A percentile compares a stretch with the other conserved stretches of the same genome.
These are phyloP conservation scores for Pachyseris speciosa DNA, from an alignment of 64 coral and sea anemone genomes.

Conservation along the genomic window DNA sequence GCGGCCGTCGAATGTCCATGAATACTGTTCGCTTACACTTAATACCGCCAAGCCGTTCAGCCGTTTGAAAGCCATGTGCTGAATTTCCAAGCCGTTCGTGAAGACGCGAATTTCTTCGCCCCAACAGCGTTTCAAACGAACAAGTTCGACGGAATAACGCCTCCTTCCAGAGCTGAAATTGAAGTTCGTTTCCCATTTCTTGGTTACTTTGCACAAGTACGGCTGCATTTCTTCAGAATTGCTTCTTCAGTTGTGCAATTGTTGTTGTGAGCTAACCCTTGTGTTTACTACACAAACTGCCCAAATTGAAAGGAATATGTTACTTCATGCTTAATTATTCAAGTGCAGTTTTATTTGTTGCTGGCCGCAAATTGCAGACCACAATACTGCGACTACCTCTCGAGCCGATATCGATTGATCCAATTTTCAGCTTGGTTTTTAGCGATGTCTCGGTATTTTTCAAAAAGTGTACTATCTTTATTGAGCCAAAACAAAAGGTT, in stretches of 20 bases:
- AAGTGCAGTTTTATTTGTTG: too few relatives aligned
- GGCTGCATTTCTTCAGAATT: background rate
- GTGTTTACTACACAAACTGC: too few relatives aligned
- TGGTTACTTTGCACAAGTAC: background rate
- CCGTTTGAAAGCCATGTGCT: background rate
- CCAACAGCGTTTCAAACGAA: slow-evolving; percentile 13
- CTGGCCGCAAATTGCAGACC: too few relatives aligned
- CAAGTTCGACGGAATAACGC: slow-evolving; percentile 24
- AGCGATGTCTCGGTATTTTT: too few relatives aligned
- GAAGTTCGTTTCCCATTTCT: slow-evolving; percentile 27
- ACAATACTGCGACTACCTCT: too few relatives aligned
- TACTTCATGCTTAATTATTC: background rate
- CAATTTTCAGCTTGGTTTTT: too few relatives aligned
- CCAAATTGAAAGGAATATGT: too few relatives aligned
- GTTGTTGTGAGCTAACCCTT: too few relatives aligned
- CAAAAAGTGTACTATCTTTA: too few relatives aligned
- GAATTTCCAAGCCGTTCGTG: slow-evolving; percentile 26
- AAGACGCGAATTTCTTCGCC: slow-evolving; percentile 20
- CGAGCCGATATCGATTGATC: too few relatives aligned
- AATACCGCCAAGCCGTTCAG: slow-evolving; percentile 37
- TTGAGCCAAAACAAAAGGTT: too few relatives aligned
- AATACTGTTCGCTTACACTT: background rate
- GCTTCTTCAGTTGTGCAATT: too few relatives aligned
- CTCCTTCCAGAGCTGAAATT: background rate
- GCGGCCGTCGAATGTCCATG: slow-evolving; percentile 11